Evolutionary conservation across 2,888 invertebrate genomes (phyloP), one percentile per base, ranked within the genome.

Genomic region (Callyntrura sp.): DNA sequence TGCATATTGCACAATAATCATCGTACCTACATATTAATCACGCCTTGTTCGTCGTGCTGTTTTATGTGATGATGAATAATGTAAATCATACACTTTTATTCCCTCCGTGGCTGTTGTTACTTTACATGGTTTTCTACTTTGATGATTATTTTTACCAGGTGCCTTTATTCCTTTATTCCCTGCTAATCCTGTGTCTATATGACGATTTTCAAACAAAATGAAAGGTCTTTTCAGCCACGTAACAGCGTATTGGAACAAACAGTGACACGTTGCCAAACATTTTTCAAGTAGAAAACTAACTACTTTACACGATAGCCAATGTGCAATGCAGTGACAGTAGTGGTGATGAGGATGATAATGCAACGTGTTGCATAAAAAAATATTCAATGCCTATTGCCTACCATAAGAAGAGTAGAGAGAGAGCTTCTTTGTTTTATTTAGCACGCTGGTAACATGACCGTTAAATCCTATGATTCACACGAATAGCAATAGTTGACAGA

Each of bases 311-410:
- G 1, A 51, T 65, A 28, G 8, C 8, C 25, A 65, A 65, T 6
- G n/a, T 28, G 28, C 62, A 28, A 65, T 14, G 62, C 57, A 17
- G 57, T 17, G 6, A 17, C 57, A 14, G 57, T 17, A 57, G 57
- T 20, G 4, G 0, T 60, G n/a, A 20, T 11, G 11, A 60, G 3
- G 5, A 55, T 57, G 62, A 28, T 12, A 65, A 65, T 65, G 62
- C 62, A 65, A 28, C 62, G 62, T 65, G 62, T 65, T 25, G 62
- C 62, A 65, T 65, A 65, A 35, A 35, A 43, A 43, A 35, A 35
- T 70, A 43, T 43, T 43, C 43, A 35, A 43, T 35, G 14, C 35
- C n/a, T n/a, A 35, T 4, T 35, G 35, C 35, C 6, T 35, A 6
- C 35, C 6, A 35, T 35, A 35, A 35, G 6, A 6, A 35, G 35